Evolutionary conservation across 1,140 invertebrate species (phyloP).

Genomic region (Paralvinella palmiformis): DNA sequence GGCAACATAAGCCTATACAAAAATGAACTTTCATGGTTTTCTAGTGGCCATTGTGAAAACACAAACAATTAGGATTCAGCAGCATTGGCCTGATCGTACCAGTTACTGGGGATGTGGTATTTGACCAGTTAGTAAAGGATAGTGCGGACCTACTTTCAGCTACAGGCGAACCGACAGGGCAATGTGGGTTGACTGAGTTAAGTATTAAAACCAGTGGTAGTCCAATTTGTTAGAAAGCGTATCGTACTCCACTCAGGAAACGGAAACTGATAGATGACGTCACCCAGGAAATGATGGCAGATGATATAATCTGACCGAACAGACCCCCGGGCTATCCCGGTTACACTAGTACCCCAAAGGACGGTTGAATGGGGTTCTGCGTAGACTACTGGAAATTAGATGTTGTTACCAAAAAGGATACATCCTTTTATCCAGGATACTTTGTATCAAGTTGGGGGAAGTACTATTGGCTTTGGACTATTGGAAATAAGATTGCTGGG

Average conservation of each 20-base stretch:
- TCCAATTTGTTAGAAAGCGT: background rate
- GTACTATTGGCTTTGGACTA: background rate
- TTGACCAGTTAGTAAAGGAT: background rate
- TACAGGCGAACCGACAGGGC: background rate
- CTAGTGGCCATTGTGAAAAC: background rate
- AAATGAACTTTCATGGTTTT: background rate
- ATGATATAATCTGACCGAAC: background rate
- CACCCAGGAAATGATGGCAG: background rate
- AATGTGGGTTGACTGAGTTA: background rate
- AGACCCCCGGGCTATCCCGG: background rate
- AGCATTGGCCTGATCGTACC: background rate
- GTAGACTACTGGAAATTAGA: conserved; percentile 6
- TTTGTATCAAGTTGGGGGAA: background rate
- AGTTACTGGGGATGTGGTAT: background rate
- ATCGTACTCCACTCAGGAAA: background rate
- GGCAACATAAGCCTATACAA: background rate
- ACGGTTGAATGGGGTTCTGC: background rate
- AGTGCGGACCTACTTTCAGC: background rate
- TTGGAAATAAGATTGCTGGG: background rate
- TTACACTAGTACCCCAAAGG: background rate
- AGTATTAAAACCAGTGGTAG: background rate
- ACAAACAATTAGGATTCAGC: background rate
- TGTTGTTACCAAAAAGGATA: background rate
- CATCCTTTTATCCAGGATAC: background rate
- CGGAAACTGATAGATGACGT: background rate